Evolutionary conservation across 2,888 invertebrate genomes (phyloP).

Genomic region (Hemistola chrysoprasaria): DNA sequence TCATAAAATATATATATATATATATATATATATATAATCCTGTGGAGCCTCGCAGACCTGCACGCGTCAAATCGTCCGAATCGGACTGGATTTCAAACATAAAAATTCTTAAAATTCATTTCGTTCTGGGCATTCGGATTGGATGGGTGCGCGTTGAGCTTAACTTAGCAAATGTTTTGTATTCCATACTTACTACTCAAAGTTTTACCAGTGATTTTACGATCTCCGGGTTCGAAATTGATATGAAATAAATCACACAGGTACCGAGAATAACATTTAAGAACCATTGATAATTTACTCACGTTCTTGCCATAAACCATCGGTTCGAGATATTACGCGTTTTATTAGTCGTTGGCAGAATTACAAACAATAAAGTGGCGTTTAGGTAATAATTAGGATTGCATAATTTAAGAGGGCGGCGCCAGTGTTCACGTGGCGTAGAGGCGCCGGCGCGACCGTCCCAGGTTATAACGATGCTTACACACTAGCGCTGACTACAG

Average conservation of each 20-base stretch:
- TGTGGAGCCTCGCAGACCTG: too few species aligned
- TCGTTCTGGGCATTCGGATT: too few species aligned
- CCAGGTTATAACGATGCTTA: conserved; percentile 9
- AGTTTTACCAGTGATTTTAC: conserved; percentile 10
- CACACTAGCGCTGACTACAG: conserved; percentile 1
- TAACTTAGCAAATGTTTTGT: conserved; percentile 5
- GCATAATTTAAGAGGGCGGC: conserved; percentile 37
- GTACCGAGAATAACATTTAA: conserved; percentile 4
- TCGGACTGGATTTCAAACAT: too few species aligned
- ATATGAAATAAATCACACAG: conserved; percentile 18
- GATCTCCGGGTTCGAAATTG: conserved; percentile 18
- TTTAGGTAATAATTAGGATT: conserved; percentile 32
- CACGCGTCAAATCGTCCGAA: too few species aligned
- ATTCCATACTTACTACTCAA: too few species aligned
- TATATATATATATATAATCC: too few species aligned
- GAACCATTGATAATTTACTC: conserved; percentile 6
- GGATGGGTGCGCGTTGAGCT: too few species aligned
- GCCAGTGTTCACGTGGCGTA: conserved; percentile 24
- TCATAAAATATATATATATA: too few species aligned
- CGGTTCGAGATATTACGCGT: conserved; percentile 6
- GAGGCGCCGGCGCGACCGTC: conserved; percentile 34
- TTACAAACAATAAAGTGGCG: conserved; percentile 27
- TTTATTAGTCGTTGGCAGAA: conserved; percentile 17
- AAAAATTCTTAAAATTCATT: too few species aligned
- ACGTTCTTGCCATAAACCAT: conserved; percentile 15